Base-by-base conservation (phyloP, 2,888 invertebrate species). In the Corythucha ciliata region DNA sequence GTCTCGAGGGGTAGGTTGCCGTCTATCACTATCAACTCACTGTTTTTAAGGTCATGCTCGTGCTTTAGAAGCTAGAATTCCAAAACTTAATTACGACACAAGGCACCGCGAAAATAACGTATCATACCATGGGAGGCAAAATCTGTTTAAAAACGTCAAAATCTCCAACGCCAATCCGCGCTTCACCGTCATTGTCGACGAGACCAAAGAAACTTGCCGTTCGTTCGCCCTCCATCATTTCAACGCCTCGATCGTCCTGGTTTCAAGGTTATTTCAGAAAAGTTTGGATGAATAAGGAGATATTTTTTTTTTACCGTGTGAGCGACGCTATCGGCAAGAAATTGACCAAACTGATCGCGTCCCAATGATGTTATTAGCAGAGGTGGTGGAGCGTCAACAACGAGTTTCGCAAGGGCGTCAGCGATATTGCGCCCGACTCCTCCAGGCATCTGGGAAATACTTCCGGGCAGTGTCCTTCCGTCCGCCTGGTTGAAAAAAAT, bases 381-480 rank as follows among this genome's bases (percentile, higher is more conserved):
- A 5, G 12, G 21, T 24, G 32, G 21, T n/a, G 24, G 10, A 25
- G 27, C 48, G 25, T 33, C 32, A 1, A 14, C 10, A 10, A 81
- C 80, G 24, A 93, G 72, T 62, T 83, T 79, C 62, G 76, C 76
- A 45, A 97, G 70, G 18, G 87, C 88, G 62, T 92, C 90, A 2
- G 90, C 88, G 48, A 96, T 75, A 68, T 97, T 97, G 45, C 94
- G 76, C 0, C 81, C 96, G 1, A 97, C 97, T 12, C 97, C 97
- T 10, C 96, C 96, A 6, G 78, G 79, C 51, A 77, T 76, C 62
- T 78, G 76, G 39, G 74, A 71, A 26, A 80, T 77, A 52, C 69
- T 68, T 21, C 83, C 81, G 0, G 70, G 68, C 65, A 88, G 81
- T 0, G 88, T 88, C 55, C 84, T 78, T 24, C 90, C 91, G 64